Base-by-base conservation (phyloP, 2,888 invertebrate genomes). In the Sclerodermus sp. region DNA sequence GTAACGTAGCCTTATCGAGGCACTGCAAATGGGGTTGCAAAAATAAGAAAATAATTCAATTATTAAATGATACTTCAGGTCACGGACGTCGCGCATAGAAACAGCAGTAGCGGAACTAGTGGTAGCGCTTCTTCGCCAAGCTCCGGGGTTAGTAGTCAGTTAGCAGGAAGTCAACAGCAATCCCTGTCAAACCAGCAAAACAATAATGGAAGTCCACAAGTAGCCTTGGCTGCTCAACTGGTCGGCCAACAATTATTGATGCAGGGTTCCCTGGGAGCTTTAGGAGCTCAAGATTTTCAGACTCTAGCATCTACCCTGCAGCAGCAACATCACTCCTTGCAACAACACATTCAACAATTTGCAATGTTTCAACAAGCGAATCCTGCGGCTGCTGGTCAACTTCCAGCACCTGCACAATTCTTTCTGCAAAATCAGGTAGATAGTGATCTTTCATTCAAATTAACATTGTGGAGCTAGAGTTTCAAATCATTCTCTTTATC, bases 341-440 rank as follows among this genome's bases (percentile, higher is more conserved):
- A 86, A 60, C 85, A 86, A 64, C 81, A 82, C 53, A 72, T 87
- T 48, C 87, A 87, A 66, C 87, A 87, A 66, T 81, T 87, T 64
- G 84, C 86, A 47, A 82, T 87, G 80, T 82, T 86, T 66, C 85
- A 83, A 60, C 85, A 81, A 53, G 79, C 84, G 46, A 80, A 81
- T 69, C 79, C 81, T 18, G 79, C 80, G 47, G 76, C 82, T 49
- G 77, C 79, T 30, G 75, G 79, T 29, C 79, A 81, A 64, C 68
- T 82, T 49, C 80, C 82, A 39, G 81, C 87, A 4, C 85, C 85
- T 64, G 84, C 88, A 16, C 90, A 89, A 73, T 88, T 89, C 72
- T 85, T 90, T 75, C 79, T 90, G 47, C 90, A 90, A 74, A 90
- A 89, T 78, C 89, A 87, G 84, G 87, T 87, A 45, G 9, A 62